phyloP scores from a whole-genome alignment of 2,888 invertebrate species.

The Drosophila picticornis region DNA sequence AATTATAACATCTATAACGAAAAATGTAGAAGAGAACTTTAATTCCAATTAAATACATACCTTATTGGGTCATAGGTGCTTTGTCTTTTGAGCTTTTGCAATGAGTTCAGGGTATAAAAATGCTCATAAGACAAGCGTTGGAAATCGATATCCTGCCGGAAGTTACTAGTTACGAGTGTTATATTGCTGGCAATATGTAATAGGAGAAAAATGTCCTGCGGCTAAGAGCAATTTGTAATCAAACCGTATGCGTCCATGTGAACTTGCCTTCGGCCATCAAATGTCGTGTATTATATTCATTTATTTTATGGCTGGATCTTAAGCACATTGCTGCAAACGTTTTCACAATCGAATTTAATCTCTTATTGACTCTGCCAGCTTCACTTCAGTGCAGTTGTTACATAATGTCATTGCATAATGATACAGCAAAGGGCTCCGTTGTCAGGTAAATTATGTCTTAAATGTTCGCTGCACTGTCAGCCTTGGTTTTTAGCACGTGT shows the following conservation, averaged over 20 bases:
- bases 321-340: background rate
- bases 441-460: background rate
- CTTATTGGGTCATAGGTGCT: background rate
- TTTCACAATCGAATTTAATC: background rate
- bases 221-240: background rate
- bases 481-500: background rate
- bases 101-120: background rate
- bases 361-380: background rate
- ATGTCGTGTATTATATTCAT: background rate
- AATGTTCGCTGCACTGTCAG: background rate
- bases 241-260: background rate
- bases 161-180: background rate
- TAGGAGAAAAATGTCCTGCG: background rate
- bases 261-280: background rate
- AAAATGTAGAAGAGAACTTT: background rate
- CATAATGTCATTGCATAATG: background rate
- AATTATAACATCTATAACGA: no score
- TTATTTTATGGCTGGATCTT: background rate
- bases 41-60: background rate
- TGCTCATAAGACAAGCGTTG: background rate
- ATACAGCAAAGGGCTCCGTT: background rate
- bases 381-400: background rate
- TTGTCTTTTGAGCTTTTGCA: background rate
- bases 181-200: background rate
- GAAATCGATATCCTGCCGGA: background rate